Evolutionary conservation across 1,140 invertebrate genomes (phyloP).

Genomic region (Proales similis): DNA sequence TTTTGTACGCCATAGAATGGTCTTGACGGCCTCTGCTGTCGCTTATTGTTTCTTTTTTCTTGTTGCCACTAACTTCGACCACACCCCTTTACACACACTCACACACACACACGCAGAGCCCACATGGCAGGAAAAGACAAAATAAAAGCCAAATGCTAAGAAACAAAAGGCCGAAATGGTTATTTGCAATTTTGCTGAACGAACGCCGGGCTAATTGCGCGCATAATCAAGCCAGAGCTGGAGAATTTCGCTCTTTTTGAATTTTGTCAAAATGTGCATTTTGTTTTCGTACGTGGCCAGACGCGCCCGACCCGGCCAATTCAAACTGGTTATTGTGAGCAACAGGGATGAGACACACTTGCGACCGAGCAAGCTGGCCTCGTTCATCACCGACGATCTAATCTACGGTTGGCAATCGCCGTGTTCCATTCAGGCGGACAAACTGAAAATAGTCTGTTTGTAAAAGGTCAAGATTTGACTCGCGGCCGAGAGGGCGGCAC

Average conservation of each 20-base stretch:
- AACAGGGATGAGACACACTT: constrained; percentile 29
- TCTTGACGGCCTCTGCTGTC: too few species aligned
- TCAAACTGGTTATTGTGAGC: constrained; percentile 16
- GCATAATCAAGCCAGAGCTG: not conserved
- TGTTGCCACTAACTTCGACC: too few species aligned
- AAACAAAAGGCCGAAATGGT: not conserved
- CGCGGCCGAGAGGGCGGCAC: constrained; percentile 33
- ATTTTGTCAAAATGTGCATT: constrained; percentile 26
- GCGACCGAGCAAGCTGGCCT: constrained; percentile 11
- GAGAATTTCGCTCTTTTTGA: not conserved
- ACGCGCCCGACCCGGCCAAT: constrained; percentile 9
- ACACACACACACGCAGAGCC: too few species aligned
- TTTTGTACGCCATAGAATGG: too few species aligned
- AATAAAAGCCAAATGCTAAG: not conserved
- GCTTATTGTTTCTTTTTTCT: too few species aligned
- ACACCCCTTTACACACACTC: too few species aligned
- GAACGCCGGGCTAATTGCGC: not conserved
- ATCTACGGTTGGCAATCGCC: not conserved
- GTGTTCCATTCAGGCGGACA: not conserved
- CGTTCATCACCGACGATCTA: constrained; percentile 14
- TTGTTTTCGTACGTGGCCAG: constrained; percentile 29
- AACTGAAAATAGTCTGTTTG: not conserved
- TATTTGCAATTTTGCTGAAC: not conserved
- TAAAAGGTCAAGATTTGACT: constrained; percentile 20
- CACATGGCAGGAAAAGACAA: too few species aligned